A percentile compares a stretch with the other conserved stretches of the same genome.
phyloP scores from a whole-genome alignment of 2,113 vertebrate genomes.

The Bettongia penicillata region DNA sequence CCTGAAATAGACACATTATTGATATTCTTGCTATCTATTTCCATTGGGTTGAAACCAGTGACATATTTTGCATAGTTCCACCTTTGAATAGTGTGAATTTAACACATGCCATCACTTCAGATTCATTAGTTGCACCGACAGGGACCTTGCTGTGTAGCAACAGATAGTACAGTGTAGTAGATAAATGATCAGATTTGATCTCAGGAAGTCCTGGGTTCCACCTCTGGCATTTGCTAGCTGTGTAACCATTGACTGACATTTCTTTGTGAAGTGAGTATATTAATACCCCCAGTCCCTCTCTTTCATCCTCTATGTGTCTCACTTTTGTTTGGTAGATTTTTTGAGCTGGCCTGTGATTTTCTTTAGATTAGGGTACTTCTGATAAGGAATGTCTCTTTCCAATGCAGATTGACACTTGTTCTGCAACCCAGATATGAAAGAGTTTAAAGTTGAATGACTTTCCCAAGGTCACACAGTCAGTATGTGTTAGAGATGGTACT shows the following conservation, averaged over 20 bases:
- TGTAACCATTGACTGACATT: not conserved
- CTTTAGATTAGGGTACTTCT: not conserved
- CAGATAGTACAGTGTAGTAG: not conserved
- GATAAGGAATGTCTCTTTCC: not conserved
- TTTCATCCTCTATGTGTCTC: not conserved
- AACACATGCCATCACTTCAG: not conserved
- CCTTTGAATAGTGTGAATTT: not conserved
- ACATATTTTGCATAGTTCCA: not conserved
- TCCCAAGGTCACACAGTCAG: not conserved
- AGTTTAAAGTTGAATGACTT: not conserved
- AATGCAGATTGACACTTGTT: not conserved
- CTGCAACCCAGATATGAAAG: not conserved
- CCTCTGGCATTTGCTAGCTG: not conserved
- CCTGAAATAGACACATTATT: not conserved
- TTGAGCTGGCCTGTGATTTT: not conserved
- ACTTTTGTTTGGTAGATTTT: not conserved
- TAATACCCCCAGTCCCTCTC: not conserved
- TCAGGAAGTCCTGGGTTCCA: not conserved
- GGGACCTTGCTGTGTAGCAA: not conserved
- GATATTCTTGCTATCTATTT: not conserved
- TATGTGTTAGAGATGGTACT: not conserved
- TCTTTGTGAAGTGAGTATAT: not conserved
- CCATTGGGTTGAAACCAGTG: not conserved
- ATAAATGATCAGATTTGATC: not conserved
- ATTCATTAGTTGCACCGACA: not conserved